Evolutionary conservation across 2,113 vertebrate genomes (phyloP).

Genomic region (Phalacrocorax carbo): DNA sequence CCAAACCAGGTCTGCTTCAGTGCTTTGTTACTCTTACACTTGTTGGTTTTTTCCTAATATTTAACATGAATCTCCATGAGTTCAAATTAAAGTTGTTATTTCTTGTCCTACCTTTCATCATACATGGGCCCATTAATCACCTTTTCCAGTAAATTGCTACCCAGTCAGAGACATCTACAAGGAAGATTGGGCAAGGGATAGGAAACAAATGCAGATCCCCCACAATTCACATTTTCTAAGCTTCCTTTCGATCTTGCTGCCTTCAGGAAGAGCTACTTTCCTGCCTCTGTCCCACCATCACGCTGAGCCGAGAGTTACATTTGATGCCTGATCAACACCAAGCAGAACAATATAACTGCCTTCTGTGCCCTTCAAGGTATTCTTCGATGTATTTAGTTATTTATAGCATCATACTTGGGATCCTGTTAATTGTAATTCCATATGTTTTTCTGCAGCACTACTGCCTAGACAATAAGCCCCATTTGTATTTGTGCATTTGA

Average conservation of each 20-base stretch:
- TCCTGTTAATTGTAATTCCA: not conserved
- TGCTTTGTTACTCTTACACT: not conserved
- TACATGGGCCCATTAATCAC: not conserved
- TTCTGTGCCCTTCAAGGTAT: not conserved
- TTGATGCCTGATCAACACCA: not conserved
- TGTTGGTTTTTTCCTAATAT: not conserved
- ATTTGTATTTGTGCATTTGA: not conserved
- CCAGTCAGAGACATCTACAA: not conserved
- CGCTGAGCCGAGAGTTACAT: not conserved
- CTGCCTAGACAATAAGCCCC: not conserved
- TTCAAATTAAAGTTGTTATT: not conserved
- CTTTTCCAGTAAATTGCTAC: not conserved
- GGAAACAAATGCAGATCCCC: not conserved
- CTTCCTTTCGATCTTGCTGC: not conserved
- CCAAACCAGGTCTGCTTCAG: not conserved
- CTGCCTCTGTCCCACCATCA: not conserved
- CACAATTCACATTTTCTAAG: not conserved
- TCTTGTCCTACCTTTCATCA: not conserved
- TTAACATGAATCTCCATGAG: not conserved
- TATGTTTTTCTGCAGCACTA: not conserved
- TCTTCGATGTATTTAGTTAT: not conserved
- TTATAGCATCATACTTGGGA: not conserved
- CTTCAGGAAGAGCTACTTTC: not conserved
- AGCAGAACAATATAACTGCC: not conserved
- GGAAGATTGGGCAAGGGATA: not conserved